These are phyloP conservation scores for Catharus ustulatus DNA, from an alignment of 2,797 vertebrate species.

Conservation along the genomic window DNA sequence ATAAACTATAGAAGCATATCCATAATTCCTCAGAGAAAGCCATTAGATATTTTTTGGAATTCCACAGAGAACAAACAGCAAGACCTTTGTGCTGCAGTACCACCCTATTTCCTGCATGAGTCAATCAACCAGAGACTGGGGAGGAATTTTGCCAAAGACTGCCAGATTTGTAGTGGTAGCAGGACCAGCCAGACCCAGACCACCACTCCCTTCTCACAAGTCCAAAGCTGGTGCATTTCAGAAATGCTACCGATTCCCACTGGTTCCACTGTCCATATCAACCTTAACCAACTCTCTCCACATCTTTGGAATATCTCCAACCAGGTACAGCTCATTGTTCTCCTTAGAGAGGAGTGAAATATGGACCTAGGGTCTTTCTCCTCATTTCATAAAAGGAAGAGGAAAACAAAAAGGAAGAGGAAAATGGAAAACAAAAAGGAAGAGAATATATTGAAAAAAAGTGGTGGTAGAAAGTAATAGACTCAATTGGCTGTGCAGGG, in stretches of 20 bases:
- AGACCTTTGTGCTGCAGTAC: background rate
- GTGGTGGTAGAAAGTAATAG: background rate
- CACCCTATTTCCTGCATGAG: background rate
- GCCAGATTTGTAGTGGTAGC: background rate
- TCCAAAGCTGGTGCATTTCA: background rate
- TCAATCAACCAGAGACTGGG: fast-evolving
- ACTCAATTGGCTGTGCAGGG: background rate
- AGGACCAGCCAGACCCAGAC: background rate
- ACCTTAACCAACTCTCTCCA: background rate
- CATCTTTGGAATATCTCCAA: background rate
- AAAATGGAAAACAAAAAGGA: no score
- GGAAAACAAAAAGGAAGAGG: no score
- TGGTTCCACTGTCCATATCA: fast-evolving
- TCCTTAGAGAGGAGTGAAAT: background rate
- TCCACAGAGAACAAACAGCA: background rate
- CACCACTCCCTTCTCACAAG: background rate
- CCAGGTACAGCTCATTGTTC: background rate
- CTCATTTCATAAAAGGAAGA: background rate
- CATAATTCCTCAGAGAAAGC: background rate
- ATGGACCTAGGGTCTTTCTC: background rate
- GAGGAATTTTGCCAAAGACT: background rate
- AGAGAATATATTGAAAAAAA: no score
- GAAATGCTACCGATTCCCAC: background rate
- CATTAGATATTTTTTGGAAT: background rate
- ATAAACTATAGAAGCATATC: background rate